Evolutionary conservation across 2,888 invertebrate genomes (phyloP).

Genomic region (Sericinus montela): DNA sequence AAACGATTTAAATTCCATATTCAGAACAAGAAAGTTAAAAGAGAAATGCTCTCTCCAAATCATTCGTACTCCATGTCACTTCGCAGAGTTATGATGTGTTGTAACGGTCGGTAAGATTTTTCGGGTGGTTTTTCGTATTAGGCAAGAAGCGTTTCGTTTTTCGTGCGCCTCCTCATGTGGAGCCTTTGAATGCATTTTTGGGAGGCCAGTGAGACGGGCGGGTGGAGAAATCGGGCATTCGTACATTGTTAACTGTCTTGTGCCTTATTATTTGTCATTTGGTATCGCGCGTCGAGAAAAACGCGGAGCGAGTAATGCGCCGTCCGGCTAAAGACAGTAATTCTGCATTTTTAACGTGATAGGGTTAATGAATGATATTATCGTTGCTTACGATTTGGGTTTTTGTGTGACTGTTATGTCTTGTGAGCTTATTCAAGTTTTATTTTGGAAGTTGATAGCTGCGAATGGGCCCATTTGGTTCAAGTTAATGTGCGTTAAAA

Average conservation of each 20-base stretch:
- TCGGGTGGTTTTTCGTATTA: constrained; percentile 15
- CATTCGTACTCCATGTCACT: neutral
- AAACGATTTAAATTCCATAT: no score
- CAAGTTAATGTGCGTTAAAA: no score
- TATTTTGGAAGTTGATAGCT: no score
- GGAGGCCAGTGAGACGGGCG: constrained; percentile 11
- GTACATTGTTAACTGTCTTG: constrained; percentile 19
- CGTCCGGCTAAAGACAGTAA: neutral
- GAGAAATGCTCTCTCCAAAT: constrained; percentile 4
- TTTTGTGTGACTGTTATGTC: no score
- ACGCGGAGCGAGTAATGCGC: constrained; percentile 1
- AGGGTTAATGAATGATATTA: neutral
- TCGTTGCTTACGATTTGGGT: no score
- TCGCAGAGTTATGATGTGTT: constrained; percentile 15
- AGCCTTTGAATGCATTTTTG: constrained; percentile 14
- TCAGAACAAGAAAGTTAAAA: neutral
- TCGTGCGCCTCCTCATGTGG: constrained; percentile 9
- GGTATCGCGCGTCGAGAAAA: constrained; percentile 3
- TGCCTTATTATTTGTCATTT: constrained; percentile 19
- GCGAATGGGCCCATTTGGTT: no score
- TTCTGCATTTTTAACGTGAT: neutral
- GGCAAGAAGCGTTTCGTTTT: constrained; percentile 17
- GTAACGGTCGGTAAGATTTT: constrained; percentile 15
- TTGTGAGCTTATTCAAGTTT: no score
- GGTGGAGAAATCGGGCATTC: constrained; percentile 17